Evolutionary conservation across 2,797 vertebrate genomes (phyloP), one percentile per base, ranked within the genome.

Genomic region (Enteromius afrohamiltoni): DNA sequence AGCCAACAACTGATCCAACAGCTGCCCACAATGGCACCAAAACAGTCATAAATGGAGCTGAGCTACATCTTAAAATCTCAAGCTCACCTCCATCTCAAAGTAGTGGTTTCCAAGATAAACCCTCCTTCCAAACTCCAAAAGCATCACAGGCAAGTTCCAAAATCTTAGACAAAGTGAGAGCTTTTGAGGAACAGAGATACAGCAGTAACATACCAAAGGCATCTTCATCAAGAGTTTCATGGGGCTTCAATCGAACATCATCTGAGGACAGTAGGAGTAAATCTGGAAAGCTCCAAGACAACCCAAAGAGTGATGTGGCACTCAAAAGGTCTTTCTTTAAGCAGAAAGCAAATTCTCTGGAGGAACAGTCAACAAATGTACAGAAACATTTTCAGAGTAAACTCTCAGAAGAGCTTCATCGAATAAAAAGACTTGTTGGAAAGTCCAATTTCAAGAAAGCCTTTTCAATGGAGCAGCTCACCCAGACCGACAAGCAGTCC

Each of bases 281-380:
- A 0, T 87, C 90, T 0, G 92, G 89, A 0, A 90, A 86, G 81
- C 83, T 65, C 62, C 89, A 87, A 81, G 88, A 90, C 74, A 95
- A 94, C 2, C 85, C 85, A 31, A 90, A 51, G 74, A 88, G 91
- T 9, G 93, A 94, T 8, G 93, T 93, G 0, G 93, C 94, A 0
- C 92, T 94, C 82, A 95, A 95, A 79, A 94, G 95, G 51, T 89
- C 92, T 2, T 91, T 92, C 6, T 96, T 98, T 92, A 96, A 96
- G 80, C 95, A 97, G 83, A 96, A 96, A 88, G 96, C 97, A 0
- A 96, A 96, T 0, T 98, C 97, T 6, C 87, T 98, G 29, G 97
- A 98, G 3, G 97, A 98, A 88, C 92, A 94, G 84, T 93, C 94
- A 0, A 93, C 92, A 84, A 96, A 96, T 3, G 92, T 95, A 8